phyloP scores from a whole-genome alignment of 2,113 vertebrate genomes.

The Pan paniscus region DNA sequence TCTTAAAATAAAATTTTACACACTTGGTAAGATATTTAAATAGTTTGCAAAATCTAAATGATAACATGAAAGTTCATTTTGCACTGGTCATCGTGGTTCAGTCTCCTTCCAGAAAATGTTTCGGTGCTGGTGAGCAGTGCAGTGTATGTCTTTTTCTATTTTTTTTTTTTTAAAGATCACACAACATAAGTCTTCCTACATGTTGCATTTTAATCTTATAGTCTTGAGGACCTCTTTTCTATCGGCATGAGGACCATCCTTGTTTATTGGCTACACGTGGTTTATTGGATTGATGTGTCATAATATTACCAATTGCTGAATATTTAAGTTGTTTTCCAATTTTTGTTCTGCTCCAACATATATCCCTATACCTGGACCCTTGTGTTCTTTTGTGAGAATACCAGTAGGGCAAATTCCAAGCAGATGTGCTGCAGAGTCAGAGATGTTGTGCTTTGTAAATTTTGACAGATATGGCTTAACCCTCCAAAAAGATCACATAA shows the following conservation, averaged over 20 bases:
- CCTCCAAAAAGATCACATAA: neutral
- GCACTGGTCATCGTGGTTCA: neutral
- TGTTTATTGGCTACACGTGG: neutral
- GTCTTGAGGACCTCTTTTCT: neutral
- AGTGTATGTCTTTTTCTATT: too few relatives aligned
- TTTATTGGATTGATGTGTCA: neutral
- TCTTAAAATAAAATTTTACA: slow-evolving; percentile 20
- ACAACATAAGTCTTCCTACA: neutral
- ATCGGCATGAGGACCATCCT: neutral
- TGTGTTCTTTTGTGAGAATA: neutral
- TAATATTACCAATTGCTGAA: neutral
- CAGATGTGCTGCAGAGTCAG: neutral
- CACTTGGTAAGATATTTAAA: neutral
- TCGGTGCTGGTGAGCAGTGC: neutral
- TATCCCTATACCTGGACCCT: fast-evolving
- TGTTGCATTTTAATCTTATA: neutral
- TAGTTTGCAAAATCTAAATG: neutral
- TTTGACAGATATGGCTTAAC: neutral
- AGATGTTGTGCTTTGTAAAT: neutral
- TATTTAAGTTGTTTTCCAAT: neutral
- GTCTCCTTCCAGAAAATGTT: neutral
- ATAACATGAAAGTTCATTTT: neutral
- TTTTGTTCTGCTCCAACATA: neutral
- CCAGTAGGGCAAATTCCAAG: neutral
- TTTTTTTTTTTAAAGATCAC: too few relatives aligned